Percentiles rank a stretch among this genome's conserved stretches.
phyloP scores from a whole-genome alignment of 2,113 vertebrate genomes.

The Microcebus griseorufus region DNA sequence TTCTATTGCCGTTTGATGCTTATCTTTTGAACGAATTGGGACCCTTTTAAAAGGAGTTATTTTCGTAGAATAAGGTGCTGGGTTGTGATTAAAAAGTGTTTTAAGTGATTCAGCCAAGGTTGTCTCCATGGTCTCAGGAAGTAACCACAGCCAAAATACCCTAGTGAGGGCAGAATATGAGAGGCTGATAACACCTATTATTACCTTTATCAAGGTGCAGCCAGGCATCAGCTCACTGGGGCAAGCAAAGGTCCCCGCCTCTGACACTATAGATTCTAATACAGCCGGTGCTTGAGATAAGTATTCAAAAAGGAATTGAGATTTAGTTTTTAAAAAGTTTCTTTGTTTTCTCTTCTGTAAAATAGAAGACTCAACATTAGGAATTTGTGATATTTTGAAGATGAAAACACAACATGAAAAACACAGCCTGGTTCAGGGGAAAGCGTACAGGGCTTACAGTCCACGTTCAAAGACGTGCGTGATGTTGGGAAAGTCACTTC shows the following conservation, averaged over 20 bases:
- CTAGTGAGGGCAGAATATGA: conserved; percentile 15
- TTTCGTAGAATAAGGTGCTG: conserved; percentile 83
- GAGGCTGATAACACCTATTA: conserved; percentile 4
- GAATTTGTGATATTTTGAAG: neutral
- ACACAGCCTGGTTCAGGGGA: neutral
- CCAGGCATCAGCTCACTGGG: neutral
- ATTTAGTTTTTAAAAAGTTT: neutral
- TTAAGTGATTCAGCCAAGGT: conserved; percentile 59
- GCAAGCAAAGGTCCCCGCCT: neutral
- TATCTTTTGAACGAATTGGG: conserved; percentile 85
- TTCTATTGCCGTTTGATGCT: conserved; percentile 75
- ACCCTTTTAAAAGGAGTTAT: conserved; percentile 85
- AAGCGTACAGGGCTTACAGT: neutral
- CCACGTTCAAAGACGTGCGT: neutral
- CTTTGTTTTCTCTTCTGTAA: conserved; percentile 49
- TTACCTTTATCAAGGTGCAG: conserved; percentile 61
- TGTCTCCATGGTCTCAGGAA: conserved; percentile 62
- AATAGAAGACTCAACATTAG: neutral
- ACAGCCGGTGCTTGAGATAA: neutral
- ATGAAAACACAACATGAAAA: conserved; percentile 31
- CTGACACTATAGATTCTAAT: neutral
- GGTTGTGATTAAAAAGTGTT: conserved; percentile 68
- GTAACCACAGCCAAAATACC: conserved; percentile 64
- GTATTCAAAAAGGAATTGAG: neutral
- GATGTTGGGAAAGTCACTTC: neutral